Percentiles rank a stretch among this genome's conserved stretches.
phyloP scores from a whole-genome alignment of 2,113 vertebrate species.

The Catharus minimus region DNA sequence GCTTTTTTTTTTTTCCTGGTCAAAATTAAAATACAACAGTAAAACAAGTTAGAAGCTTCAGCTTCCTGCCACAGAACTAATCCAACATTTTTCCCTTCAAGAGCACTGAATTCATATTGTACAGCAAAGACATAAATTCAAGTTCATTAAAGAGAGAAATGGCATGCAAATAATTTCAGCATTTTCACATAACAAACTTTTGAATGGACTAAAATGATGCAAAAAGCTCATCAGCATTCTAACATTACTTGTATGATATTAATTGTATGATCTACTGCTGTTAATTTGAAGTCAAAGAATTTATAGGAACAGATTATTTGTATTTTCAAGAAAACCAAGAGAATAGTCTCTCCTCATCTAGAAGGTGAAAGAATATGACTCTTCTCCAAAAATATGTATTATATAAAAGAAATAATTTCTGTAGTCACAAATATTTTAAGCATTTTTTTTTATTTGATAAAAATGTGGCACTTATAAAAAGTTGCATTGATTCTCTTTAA shows the following conservation, averaged over 20 bases:
- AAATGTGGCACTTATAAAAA: not conserved
- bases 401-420: not conserved
- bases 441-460: not conserved
- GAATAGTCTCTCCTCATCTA: not conserved
- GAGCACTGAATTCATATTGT: not conserved
- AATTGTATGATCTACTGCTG: not conserved
- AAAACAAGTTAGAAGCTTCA: not conserved
- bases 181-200: slow-evolving; percentile 23
- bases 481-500: not conserved
- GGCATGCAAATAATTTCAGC: slow-evolving; percentile 20
- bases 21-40: slow-evolving; percentile 37
- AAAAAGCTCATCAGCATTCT: not conserved
- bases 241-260: not conserved
- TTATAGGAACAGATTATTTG: not conserved
- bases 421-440: not conserved
- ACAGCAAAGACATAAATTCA: slow-evolving; percentile 13
- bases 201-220: not conserved
- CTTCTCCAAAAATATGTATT: not conserved
- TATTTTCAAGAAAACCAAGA: not conserved
- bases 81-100: slow-evolving; percentile 20
- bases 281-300: not conserved
- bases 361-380: not conserved
- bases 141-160: slow-evolving; percentile 20
- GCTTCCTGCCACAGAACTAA: not conserved
- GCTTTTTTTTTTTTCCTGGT: not conserved